phyloP scores from a whole-genome alignment of 2,113 vertebrate species.

The Dendrocopos noguchii region DNA sequence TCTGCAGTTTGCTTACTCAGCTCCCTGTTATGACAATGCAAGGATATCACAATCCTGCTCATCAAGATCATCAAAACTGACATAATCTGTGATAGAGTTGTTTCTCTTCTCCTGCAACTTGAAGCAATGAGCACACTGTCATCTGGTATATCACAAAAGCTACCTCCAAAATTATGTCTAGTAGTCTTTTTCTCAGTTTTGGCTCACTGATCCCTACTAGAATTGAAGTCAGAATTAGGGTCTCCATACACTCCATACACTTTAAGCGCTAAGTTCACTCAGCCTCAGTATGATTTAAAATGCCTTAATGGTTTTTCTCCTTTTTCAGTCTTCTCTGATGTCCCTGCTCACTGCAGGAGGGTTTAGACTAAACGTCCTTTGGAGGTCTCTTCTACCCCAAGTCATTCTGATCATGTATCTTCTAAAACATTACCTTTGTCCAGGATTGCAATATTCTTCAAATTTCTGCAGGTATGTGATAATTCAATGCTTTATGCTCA shows the following conservation, averaged over 20 bases:
- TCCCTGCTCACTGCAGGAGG: too few species aligned
- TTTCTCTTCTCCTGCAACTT: not conserved
- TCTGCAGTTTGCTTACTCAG: conserved; percentile 2
- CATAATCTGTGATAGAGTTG: not conserved
- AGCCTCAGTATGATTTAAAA: not conserved
- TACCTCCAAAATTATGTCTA: not conserved
- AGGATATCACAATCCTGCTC: not conserved
- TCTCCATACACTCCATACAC: not conserved
- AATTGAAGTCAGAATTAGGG: not conserved
- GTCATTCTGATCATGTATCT: not conserved
- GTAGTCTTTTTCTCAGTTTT: not conserved
- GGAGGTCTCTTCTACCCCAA: too few species aligned
- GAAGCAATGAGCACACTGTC: not conserved
- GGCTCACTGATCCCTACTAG: not conserved
- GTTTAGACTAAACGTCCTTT: too few species aligned
- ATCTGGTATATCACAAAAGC: not conserved
- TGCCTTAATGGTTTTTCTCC: not conserved
- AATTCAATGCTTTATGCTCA: not conserved
- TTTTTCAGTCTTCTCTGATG: not conserved
- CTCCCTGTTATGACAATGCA: not conserved
- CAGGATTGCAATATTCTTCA: not conserved
- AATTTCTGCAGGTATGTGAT: not conserved
- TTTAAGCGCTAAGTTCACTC: not conserved
- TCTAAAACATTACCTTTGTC: not conserved
- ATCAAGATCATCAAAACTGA: not conserved